Percentiles rank a stretch among this genome's conserved stretches.
These are phyloP conservation scores for Brenthis hecate DNA, from an alignment of 2,888 invertebrate species.

Conservation along the genomic window DNA sequence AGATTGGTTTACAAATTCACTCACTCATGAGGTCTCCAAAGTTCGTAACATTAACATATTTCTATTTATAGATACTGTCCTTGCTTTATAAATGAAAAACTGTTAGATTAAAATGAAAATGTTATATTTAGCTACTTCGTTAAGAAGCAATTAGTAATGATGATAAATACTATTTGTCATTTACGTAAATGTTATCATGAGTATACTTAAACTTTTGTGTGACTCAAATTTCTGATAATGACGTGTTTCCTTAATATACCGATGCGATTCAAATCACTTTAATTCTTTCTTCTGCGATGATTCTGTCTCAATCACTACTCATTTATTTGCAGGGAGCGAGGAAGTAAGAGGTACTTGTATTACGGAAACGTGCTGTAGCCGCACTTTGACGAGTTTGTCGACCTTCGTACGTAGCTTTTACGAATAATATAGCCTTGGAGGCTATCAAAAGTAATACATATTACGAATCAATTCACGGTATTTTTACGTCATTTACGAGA, in stretches of 20 bases:
- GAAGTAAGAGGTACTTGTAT: constrained; percentile 42
- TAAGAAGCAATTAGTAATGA: too few species aligned
- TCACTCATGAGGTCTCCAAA: neutral
- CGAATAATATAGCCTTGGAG: constrained; percentile 17
- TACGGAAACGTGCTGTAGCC: constrained; percentile 47
- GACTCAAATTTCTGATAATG: too few species aligned
- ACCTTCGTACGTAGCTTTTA: constrained; percentile 44
- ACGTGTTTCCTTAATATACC: neutral
- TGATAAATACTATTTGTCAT: too few species aligned
- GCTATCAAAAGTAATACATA: neutral
- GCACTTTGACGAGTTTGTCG: constrained; percentile 46
- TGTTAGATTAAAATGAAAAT: neutral
- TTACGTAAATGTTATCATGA: too few species aligned
- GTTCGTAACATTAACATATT: too few species aligned
- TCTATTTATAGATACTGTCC: too few species aligned
- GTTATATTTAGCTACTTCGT: too few species aligned
- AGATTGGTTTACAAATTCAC: neutral
- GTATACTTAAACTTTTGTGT: too few species aligned
- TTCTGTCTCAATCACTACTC: constrained; percentile 4
- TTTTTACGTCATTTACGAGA: neutral
- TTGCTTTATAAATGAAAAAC: too few species aligned
- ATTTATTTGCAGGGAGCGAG: constrained; percentile 34
- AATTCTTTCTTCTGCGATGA: neutral
- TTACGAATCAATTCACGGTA: neutral
- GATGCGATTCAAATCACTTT: neutral